Evolutionary conservation across 2,113 vertebrate species (phyloP).

Genomic region (Anser cygnoides): DNA sequence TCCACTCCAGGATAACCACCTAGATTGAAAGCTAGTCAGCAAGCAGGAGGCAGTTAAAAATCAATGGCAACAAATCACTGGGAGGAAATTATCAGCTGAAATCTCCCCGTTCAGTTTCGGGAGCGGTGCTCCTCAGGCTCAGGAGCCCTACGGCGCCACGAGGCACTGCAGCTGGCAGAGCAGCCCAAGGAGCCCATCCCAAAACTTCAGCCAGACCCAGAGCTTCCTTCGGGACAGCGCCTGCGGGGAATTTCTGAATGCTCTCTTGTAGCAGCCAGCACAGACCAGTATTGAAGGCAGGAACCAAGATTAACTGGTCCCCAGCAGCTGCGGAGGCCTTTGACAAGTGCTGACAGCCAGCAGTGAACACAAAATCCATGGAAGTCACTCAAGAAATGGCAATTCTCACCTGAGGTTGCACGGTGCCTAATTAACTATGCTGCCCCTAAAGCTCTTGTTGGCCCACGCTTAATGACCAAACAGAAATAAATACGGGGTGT

Average conservation of each 20-base stretch:
- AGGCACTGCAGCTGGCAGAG: neutral
- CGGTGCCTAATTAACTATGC: neutral
- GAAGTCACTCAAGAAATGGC: neutral
- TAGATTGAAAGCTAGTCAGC: neutral
- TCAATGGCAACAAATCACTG: neutral
- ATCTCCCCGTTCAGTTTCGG: neutral
- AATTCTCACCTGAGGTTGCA: neutral
- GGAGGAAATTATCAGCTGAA: neutral
- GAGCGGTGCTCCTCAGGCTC: neutral
- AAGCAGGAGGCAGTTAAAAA: neutral
- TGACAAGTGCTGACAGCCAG: neutral
- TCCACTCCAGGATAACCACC: neutral
- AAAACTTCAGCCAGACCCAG: neutral
- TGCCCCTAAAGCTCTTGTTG: neutral
- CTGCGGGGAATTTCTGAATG: neutral
- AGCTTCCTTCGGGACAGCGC: neutral
- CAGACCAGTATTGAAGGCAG: neutral
- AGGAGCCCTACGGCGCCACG: neutral
- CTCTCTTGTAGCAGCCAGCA: neutral
- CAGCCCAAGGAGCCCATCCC: neutral
- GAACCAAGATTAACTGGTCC: neutral
- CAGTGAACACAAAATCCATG: neutral
- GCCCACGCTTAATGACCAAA: neutral
- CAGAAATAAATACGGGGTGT: neutral
- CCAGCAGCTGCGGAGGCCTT: fast-evolving